These are phyloP conservation scores for Philereme transversata DNA, from an alignment of 2,888 invertebrate genomes.

Conservation along the genomic window DNA sequence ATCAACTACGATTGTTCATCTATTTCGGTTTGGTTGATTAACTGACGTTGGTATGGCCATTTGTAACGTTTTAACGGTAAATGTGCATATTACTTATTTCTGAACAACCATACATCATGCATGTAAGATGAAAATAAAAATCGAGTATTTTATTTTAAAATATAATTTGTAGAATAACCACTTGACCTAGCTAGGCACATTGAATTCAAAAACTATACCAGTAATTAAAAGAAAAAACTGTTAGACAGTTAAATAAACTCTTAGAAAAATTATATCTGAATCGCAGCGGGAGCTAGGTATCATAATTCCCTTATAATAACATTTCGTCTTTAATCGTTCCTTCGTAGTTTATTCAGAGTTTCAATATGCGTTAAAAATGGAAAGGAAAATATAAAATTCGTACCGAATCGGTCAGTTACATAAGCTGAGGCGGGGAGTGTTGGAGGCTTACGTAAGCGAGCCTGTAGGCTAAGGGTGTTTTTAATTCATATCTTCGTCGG, in stretches of 20 bases:
- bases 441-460: conserved; percentile 75
- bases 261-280: conserved; percentile 14
- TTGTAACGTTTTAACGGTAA: conserved; percentile 1
- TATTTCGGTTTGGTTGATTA: conserved; percentile 18
- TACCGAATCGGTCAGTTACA: conserved; percentile 70
- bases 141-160: neutral
- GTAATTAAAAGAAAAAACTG: conserved; percentile 23
- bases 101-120: too few relatives aligned
- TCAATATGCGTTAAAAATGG: conserved; percentile 57
- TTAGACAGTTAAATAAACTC: conserved; percentile 22
- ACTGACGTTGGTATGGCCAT: conserved; percentile 10
- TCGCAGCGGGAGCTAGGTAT: conserved; percentile 27
- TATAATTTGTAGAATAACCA: neutral
- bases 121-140: neutral
- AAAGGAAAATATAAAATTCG: conserved; percentile 56
- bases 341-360: conserved; percentile 45
- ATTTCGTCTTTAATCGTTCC: conserved; percentile 35
- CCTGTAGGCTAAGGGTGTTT: conserved; percentile 54
- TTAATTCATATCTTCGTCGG: conserved; percentile 45
- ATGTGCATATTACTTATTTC: too few relatives aligned
- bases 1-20: conserved; percentile 16
- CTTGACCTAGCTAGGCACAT: conserved; percentile 1
- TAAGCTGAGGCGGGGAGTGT: conserved; percentile 70
- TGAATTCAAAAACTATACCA: conserved; percentile 5
- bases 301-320: conserved; percentile 29